These are phyloP conservation scores for Cheilosia scutellata DNA, from an alignment of 2,888 invertebrate genomes.

Conservation along the genomic window DNA sequence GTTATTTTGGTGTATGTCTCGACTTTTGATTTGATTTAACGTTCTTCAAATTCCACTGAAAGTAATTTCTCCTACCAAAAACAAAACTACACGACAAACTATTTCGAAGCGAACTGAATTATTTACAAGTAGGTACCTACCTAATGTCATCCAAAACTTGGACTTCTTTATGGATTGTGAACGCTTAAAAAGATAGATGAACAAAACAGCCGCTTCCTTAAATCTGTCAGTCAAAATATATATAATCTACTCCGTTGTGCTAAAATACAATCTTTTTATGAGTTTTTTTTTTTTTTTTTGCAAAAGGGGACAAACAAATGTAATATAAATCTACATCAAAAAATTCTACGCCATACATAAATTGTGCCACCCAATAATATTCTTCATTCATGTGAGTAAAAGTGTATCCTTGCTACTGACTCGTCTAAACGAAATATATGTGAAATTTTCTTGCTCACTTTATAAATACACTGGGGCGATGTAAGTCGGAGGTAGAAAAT, in stretches of 20 bases:
- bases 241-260: not conserved
- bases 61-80: too few species aligned
- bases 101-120: too few species aligned
- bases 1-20: too few species aligned
- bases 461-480: slow-evolving; percentile 39
- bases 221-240: slow-evolving; percentile 11
- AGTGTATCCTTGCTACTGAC: slow-evolving; percentile 17
- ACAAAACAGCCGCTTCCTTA: not conserved
- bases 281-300: not conserved
- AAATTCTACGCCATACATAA: slow-evolving; percentile 54
- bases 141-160: not conserved
- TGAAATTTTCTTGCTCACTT: slow-evolving; percentile 68
- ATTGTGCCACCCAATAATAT: slow-evolving; percentile 63
- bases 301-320: slow-evolving; percentile 14
- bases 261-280: slow-evolving; percentile 47
- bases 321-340: slow-evolving; percentile 70
- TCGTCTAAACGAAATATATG: slow-evolving; percentile 60
- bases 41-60: too few species aligned
- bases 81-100: too few species aligned
- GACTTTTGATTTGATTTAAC: too few species aligned
- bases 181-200: slow-evolving; percentile 7
- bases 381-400: slow-evolving; percentile 36
- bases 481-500: slow-evolving; percentile 23
- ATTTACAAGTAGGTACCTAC: too few species aligned
- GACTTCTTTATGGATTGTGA: not conserved